These are phyloP conservation scores for Chymomyza amoena DNA, from an alignment of 2,888 invertebrate genomes.

Conservation along the genomic window DNA sequence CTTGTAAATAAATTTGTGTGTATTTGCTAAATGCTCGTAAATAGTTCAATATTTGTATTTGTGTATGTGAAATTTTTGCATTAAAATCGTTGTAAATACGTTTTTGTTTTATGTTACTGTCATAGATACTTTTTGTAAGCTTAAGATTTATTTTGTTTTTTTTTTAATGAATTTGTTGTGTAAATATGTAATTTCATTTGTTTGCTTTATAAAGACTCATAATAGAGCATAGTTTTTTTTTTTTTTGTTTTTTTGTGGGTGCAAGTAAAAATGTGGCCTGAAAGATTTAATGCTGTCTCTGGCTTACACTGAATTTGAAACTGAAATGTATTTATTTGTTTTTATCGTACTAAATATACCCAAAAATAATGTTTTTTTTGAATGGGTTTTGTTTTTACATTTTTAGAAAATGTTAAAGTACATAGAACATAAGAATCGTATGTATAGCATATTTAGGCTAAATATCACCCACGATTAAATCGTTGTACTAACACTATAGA, in stretches of 20 bases:
- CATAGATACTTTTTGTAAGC: neutral
- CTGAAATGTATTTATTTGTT: slow-evolving; percentile 40
- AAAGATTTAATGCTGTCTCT: neutral
- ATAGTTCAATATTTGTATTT: slow-evolving; percentile 17
- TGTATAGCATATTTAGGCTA: slow-evolving; percentile 75
- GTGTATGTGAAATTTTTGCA: slow-evolving; percentile 24
- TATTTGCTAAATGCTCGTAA: slow-evolving; percentile 39
- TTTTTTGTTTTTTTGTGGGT: neutral
- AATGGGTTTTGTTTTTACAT: slow-evolving; percentile 44
- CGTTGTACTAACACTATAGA: slow-evolving; percentile 71
- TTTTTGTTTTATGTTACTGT: slow-evolving; percentile 17
- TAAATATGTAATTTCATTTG: slow-evolving; percentile 12
- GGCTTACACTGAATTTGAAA: slow-evolving; percentile 9
- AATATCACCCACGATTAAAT: slow-evolving; percentile 79
- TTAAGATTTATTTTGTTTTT: neutral
- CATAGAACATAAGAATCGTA: slow-evolving; percentile 65
- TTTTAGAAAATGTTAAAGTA: slow-evolving; percentile 73
- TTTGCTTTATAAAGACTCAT: slow-evolving; percentile 18
- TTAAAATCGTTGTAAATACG: slow-evolving; percentile 73
- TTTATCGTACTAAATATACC: neutral
- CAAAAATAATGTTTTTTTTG: slow-evolving; percentile 3
- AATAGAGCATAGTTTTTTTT: neutral
- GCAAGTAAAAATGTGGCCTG: neutral
- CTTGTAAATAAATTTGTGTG: slow-evolving; percentile 8
- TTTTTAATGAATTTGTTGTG: neutral